A percentile compares a stretch with the other conserved stretches of the same genome.
Conservation (phyloP, 2,888 invertebrate species). For the Oegoconia quadripuncta region DNA sequence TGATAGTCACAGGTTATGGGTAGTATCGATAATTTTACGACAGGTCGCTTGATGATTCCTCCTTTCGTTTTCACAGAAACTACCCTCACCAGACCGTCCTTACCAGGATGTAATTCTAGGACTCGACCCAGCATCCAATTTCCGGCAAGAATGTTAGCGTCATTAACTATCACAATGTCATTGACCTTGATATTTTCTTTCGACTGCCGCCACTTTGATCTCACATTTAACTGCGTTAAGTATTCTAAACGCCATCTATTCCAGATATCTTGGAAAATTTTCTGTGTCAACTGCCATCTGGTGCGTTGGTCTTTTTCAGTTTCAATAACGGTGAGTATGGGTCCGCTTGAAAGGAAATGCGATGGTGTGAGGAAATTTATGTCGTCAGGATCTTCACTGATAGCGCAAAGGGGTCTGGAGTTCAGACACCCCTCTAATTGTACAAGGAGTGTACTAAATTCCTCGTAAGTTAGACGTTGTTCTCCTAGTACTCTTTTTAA, state of each 20-base stretch:
- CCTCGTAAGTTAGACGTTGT: constrained; percentile 8
- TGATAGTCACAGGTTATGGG: too few species aligned
- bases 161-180: too few species aligned
- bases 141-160: too few species aligned
- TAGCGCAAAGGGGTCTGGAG: constrained; percentile 2
- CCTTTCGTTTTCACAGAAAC: too few species aligned
- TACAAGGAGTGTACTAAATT: constrained; percentile 1
- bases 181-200: too few species aligned
- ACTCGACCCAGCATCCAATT: too few species aligned
- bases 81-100: too few species aligned
- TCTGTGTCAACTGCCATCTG: constrained; percentile 12
- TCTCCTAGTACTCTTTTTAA: constrained; percentile 9
- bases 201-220: too few species aligned
- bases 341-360: constrained; percentile 10
- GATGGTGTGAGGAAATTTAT: constrained; percentile 10
- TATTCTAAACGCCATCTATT: neutral
- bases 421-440: constrained; percentile 9
- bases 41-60: too few species aligned
- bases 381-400: constrained; percentile 9
- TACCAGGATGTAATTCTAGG: too few species aligned
- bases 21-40: too few species aligned
- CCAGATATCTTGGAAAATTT: constrained; percentile 3
- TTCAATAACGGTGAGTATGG: constrained; percentile 6
- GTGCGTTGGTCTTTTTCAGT: constrained; percentile 13
- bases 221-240: too few species aligned